Percentiles rank a stretch among this genome's conserved stretches.
phyloP scores from a whole-genome alignment of 2,797 vertebrate genomes.

The Malacoraja senta region DNA sequence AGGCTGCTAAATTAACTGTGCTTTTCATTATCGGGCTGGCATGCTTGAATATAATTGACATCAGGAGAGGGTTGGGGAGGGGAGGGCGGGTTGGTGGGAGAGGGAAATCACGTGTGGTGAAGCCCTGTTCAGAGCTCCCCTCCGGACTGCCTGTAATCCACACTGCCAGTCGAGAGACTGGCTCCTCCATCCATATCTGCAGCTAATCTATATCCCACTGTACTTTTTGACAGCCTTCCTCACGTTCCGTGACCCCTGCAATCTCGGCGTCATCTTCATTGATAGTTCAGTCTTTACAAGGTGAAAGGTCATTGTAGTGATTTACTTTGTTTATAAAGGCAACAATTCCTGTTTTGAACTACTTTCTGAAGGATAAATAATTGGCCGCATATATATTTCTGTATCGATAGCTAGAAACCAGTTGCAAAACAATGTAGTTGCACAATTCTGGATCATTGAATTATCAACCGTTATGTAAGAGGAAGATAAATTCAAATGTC shows the following conservation, averaged over 20 bases:
- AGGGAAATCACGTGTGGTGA: neutral
- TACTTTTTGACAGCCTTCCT: too few relatives aligned
- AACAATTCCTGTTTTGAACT: neutral
- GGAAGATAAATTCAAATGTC: neutral
- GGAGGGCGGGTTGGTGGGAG: neutral
- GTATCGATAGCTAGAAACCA: neutral
- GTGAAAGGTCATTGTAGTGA: neutral
- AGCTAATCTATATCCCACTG: too few relatives aligned
- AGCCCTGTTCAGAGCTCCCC: neutral
- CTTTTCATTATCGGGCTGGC: neutral
- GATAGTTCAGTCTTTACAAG: neutral
- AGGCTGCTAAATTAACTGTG: neutral
- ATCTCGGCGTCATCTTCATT: neutral
- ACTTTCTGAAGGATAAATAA: neutral
- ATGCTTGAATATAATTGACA: slow-evolving; percentile 10
- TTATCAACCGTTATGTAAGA: neutral
- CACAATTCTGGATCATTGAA: neutral
- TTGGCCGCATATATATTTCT: neutral
- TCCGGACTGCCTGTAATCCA: neutral
- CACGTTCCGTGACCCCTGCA: too few relatives aligned
- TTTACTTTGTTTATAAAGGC: neutral
- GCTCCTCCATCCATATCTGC: neutral
- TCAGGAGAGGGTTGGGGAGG: neutral
- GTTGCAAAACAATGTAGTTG: neutral
- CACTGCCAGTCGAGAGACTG: neutral